Evolutionary conservation across 2,113 vertebrate species (phyloP).

Genomic region (Hippopotamus amphibius): DNA sequence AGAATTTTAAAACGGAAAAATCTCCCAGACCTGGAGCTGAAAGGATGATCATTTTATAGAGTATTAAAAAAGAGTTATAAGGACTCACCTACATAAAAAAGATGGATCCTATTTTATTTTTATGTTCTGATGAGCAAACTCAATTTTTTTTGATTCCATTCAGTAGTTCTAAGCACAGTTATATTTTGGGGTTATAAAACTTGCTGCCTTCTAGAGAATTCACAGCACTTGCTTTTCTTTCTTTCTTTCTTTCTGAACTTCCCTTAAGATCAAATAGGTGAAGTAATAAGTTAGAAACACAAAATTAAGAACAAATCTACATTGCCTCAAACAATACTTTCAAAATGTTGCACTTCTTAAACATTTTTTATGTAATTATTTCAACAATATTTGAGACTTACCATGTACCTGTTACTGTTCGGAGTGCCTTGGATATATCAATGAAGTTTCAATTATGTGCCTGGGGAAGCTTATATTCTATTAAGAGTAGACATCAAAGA

Average conservation of each 20-base stretch:
- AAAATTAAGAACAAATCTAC: not conserved
- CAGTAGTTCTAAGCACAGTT: not conserved
- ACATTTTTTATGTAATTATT: not conserved
- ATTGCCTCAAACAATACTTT: not conserved
- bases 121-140: constrained; percentile 75
- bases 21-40: constrained; percentile 63
- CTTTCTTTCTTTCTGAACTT: not conserved
- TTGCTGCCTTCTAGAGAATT: constrained; percentile 26
- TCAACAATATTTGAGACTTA: not conserved
- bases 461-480: not conserved
- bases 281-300: constrained; percentile 16
- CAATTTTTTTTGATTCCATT: constrained; percentile 47
- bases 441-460: not conserved
- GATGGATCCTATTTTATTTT: constrained; percentile 73
- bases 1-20: constrained; percentile 77
- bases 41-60: constrained; percentile 79
- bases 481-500: not conserved
- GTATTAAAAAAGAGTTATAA: constrained; percentile 82
- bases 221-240: not conserved
- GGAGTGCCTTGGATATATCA: not conserved
- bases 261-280: not conserved
- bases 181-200: constrained; percentile 36
- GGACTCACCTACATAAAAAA: constrained; percentile 76
- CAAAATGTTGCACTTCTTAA: not conserved
- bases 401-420: not conserved